Conservation (phyloP, 2,797 vertebrate species). For the Gadopsis marmoratus region DNA sequence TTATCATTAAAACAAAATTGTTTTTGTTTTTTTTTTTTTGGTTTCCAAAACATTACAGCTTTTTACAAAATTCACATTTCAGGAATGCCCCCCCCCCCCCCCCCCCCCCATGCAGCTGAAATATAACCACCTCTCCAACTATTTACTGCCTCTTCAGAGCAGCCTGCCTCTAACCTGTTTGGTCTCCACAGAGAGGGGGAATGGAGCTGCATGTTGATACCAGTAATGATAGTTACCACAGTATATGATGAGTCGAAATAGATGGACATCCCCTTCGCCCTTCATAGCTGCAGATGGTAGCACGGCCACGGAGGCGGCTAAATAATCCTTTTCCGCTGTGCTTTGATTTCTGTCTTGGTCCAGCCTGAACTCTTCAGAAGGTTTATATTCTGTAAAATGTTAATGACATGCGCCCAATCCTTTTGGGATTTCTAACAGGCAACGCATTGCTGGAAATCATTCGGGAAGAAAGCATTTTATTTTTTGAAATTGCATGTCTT, state of each 20-base stretch:
- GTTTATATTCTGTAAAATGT: constrained; percentile 60
- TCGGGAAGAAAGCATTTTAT: neutral
- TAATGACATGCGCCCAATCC: constrained; percentile 55
- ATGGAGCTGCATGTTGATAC: constrained; percentile 63
- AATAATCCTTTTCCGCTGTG: constrained; percentile 49
- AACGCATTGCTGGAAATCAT: constrained; percentile 34
- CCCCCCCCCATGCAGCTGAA: constrained; percentile 59
- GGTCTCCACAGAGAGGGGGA: constrained; percentile 44
- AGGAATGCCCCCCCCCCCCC: too few species aligned
- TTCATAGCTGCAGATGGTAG: constrained; percentile 45
- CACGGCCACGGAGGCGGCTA: constrained; percentile 29
- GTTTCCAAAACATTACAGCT: too few species aligned
- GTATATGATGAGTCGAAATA: constrained; percentile 26
- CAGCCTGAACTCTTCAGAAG: constrained; percentile 29
- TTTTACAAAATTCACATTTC: too few species aligned
- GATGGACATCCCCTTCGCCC: constrained; percentile 49
- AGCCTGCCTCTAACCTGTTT: constrained; percentile 38
- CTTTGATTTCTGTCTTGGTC: constrained; percentile 10
- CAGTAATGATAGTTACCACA: constrained; percentile 56
- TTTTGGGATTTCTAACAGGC: constrained; percentile 49
- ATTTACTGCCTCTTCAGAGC: constrained; percentile 33
- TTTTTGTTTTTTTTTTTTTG: too few species aligned
- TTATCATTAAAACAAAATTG: too few species aligned
- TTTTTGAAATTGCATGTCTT: neutral
- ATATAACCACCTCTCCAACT: constrained; percentile 65